Percentiles rank a stretch among this genome's conserved stretches.
Conservation (phyloP, 2,888 invertebrate species). For the Conistra vaccinii region DNA sequence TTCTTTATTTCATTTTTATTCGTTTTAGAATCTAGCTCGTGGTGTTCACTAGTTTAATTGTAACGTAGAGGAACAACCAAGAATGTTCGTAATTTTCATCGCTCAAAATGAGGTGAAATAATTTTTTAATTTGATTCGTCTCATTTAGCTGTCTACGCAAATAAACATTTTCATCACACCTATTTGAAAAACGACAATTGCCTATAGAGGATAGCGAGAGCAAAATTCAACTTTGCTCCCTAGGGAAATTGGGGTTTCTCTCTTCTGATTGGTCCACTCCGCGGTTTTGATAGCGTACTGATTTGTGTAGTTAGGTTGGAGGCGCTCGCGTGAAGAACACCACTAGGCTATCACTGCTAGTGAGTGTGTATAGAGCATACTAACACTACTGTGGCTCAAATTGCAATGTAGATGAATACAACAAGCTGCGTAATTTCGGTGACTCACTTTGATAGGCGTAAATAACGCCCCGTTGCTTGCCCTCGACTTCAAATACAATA, state of each 20-base stretch:
- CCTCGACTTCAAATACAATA: neutral
- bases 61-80: neutral
- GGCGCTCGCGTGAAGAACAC: too few relatives aligned
- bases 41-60: conserved; percentile 2
- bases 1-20: conserved; percentile 5
- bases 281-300: too few relatives aligned
- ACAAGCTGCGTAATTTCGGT: neutral
- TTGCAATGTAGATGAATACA: neutral
- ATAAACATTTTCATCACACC: neutral
- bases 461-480: neutral
- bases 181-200: too few relatives aligned
- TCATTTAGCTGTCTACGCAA: neutral
- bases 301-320: too few relatives aligned
- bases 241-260: too few relatives aligned
- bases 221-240: too few relatives aligned
- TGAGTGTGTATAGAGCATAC: too few relatives aligned
- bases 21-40: neutral
- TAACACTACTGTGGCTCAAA: neutral
- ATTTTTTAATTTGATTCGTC: neutral
- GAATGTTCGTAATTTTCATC: neutral
- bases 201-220: too few relatives aligned
- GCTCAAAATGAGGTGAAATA: neutral
- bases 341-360: too few relatives aligned
- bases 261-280: too few relatives aligned
- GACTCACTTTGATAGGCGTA: neutral